Conservation (phyloP, 2,797 vertebrate species). For the Todus mexicanus region DNA sequence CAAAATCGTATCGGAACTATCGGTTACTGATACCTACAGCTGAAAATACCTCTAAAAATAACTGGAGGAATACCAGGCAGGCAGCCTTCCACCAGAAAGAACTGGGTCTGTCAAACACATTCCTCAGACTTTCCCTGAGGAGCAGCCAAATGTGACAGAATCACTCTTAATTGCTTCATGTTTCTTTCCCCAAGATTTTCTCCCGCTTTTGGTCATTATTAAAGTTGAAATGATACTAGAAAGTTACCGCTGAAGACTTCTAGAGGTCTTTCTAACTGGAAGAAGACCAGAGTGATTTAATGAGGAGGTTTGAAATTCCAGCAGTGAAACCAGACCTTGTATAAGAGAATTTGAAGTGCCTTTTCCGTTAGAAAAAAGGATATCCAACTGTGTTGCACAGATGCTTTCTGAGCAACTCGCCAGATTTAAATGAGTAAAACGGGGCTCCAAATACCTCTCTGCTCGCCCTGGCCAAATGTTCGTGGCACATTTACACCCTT, state of each 20-base stretch:
- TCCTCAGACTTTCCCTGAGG: not conserved
- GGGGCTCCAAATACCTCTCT: not conserved
- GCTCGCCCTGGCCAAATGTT: not conserved
- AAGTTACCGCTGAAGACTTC: not conserved
- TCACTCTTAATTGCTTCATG: not conserved
- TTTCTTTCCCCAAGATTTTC: not conserved
- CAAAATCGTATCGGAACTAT: not conserved
- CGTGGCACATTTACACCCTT: not conserved
- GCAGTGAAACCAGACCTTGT: not conserved
- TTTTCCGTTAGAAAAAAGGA: not conserved
- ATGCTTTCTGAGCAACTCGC: not conserved
- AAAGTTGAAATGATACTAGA: not conserved
- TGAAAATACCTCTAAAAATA: constrained; percentile 44
- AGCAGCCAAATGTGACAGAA: not conserved
- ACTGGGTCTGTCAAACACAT: constrained; percentile 12
- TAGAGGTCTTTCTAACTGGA: not conserved
- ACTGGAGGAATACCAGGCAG: not conserved
- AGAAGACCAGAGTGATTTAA: not conserved
- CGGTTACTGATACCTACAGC: not conserved
- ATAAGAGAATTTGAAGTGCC: not conserved
- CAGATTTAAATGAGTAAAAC: not conserved
- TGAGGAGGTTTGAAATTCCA: not conserved
- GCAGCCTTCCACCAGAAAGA: not conserved
- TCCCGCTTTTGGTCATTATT: not conserved
- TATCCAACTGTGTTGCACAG: not conserved